phyloP scores from a whole-genome alignment of 2,113 vertebrate species.

The Megalops atlanticus region DNA sequence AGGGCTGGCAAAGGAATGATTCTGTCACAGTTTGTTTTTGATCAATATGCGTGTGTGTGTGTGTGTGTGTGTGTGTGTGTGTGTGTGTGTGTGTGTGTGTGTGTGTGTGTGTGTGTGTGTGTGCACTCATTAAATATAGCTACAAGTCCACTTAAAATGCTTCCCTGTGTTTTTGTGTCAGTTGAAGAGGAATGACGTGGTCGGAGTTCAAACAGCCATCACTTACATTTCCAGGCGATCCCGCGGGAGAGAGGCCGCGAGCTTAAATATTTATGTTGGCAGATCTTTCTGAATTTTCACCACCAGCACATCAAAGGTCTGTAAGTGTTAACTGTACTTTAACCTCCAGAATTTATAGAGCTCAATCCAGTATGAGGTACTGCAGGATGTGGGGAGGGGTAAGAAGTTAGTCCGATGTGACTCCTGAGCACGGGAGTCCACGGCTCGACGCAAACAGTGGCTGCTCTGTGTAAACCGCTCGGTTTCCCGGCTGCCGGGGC shows the following conservation, averaged over 20 bases:
- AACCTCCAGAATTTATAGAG: slow-evolving; percentile 2
- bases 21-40: no score
- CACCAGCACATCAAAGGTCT: slow-evolving; percentile 5
- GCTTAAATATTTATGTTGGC: slow-evolving; percentile 9
- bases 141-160: slow-evolving; percentile 5
- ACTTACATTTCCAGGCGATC: slow-evolving; percentile 9
- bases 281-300: slow-evolving; percentile 9
- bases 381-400: slow-evolving; percentile 1
- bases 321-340: slow-evolving; percentile 11
- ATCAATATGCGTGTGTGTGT: background rate
- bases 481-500: background rate
- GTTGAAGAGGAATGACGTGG: slow-evolving; percentile 8
- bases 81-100: background rate
- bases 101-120: background rate
- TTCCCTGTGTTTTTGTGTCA: background rate
- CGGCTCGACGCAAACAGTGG: background rate
- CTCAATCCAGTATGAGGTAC: background rate
- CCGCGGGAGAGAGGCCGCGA: background rate
- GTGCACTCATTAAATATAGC: background rate
- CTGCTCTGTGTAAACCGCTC: background rate
- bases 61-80: no score
- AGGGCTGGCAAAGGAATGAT: no score
- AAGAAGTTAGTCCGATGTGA: background rate
- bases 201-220: slow-evolving; percentile 8
- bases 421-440: background rate